Conservation (phyloP, 2,888 invertebrate species). For the Polia nebulosa region DNA sequence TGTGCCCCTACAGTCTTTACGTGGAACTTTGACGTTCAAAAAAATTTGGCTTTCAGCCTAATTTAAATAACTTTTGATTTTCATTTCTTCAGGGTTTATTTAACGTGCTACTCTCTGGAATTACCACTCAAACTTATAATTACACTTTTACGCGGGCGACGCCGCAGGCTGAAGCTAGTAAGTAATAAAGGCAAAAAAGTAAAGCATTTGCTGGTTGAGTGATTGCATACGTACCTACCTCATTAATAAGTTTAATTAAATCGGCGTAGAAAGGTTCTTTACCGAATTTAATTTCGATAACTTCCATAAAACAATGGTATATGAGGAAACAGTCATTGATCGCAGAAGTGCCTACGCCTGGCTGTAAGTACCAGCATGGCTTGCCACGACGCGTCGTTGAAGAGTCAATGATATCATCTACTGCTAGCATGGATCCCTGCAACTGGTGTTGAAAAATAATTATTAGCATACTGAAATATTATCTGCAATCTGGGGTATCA, state of each 20-base stretch:
- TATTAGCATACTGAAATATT: background rate
- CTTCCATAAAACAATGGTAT: slow-evolving; percentile 35
- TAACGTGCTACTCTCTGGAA: too few relatives aligned
- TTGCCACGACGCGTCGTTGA: slow-evolving; percentile 50
- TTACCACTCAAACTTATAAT: too few relatives aligned
- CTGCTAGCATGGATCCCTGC: slow-evolving; percentile 39
- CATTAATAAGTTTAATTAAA: slow-evolving; percentile 32
- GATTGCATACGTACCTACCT: slow-evolving; percentile 25
- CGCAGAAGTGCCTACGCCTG: slow-evolving; percentile 39
- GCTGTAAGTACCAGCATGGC: slow-evolving; percentile 42
- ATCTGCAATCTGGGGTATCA: background rate
- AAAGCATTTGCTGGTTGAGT: background rate
- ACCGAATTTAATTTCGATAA: slow-evolving; percentile 36
- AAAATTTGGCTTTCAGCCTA: too few relatives aligned
- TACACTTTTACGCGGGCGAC: too few relatives aligned
- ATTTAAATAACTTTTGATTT: too few relatives aligned
- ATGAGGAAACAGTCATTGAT: slow-evolving; percentile 48
- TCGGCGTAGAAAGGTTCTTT: slow-evolving; percentile 34
- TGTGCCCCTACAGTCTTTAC: too few relatives aligned
- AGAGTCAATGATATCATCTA: slow-evolving; percentile 45
- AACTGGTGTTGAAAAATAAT: slow-evolving; percentile 30
- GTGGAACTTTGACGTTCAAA: too few relatives aligned
- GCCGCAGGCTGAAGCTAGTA: rapidly evolving
- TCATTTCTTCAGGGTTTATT: too few relatives aligned
- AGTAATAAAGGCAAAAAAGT: background rate